Conservation (phyloP, 1,140 invertebrate genomes). For the Protaetia brevitarsis region DNA sequence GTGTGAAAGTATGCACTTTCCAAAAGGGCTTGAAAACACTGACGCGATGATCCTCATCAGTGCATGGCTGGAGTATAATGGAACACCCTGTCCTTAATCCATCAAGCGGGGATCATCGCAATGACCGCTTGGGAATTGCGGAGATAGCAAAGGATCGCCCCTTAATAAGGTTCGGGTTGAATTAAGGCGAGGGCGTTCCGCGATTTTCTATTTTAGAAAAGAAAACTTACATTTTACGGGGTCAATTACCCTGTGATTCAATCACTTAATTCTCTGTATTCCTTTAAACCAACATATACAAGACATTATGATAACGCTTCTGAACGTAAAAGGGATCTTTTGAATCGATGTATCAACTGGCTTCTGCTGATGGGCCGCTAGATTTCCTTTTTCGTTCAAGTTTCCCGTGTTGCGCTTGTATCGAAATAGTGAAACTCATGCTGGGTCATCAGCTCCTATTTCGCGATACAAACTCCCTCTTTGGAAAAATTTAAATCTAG, state of each 20-base stretch:
- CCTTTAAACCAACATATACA: too few species aligned
- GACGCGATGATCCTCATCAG: neutral
- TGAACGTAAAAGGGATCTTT: neutral
- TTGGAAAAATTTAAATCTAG: neutral
- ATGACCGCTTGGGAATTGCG: neutral
- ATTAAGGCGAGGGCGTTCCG: neutral
- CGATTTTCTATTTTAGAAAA: neutral
- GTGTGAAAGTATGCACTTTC: neutral
- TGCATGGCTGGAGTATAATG: neutral
- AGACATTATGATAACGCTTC: neutral
- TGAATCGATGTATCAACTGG: slow-evolving; percentile 26
- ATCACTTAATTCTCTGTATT: too few species aligned
- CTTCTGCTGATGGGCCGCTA: slow-evolving; percentile 25
- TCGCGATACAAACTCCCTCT: neutral
- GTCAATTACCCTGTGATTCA: neutral
- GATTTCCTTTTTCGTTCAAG: too few species aligned
- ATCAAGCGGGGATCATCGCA: neutral
- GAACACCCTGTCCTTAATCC: neutral
- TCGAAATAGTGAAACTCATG: slow-evolving; percentile 23
- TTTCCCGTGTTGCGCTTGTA: too few species aligned
- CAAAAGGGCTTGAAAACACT: too few species aligned
- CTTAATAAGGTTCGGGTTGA: too few species aligned
- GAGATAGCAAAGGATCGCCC: neutral
- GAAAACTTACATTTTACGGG: neutral
- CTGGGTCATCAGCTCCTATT: slow-evolving; percentile 28